Evolutionary conservation across 1,140 invertebrate genomes (phyloP), one percentile per base, ranked within the genome.

Genomic region (Meloidogyne exigua): DNA sequence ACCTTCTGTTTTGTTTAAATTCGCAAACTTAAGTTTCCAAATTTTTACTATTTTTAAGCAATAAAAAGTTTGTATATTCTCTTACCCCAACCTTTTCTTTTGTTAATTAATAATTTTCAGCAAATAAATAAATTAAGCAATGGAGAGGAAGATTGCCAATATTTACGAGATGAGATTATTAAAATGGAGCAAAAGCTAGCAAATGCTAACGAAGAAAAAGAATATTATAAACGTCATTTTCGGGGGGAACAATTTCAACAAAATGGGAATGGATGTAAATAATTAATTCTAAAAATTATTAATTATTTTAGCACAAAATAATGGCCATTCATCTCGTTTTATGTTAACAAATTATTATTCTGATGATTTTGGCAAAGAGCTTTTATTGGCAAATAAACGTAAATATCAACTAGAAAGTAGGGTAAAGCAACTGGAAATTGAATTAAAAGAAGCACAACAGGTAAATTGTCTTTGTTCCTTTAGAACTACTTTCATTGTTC

Each of bases 351-450:
- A 57, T 57, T 62, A 70, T 32, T 63, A 71, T 28, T 57, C 39
- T 12, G 77, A 79, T 21, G 77, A 79, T 26, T 79, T 79, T 74
- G 77, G 77, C 12, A 79, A 75, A 68, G 77, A 79, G 25, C 63
- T 79, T 23, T 76, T 79, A 42, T 32, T 80, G 78, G 77, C 77
- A 18, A 79, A 79, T 57, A 79, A 79, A 39, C 75, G 77, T 7
- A 79, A 79, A 62, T 79, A 79, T 57, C 77, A 79, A 44, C 62
- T 79, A 21, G 77, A 79, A 62, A 78, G 68, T 63, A 28, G 62
- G 21, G 49, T 67, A 28, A 78, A 72, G 36, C 76, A 78, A 64
- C 49, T 78, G 39, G 76, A 78, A 49, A 25, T 67, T 39, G 76
- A 78, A 23, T n/a, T 78, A 1, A 42, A 26, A n/a, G 76, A 78